phyloP scores from a whole-genome alignment of 1,140 invertebrate genomes.

The Bombus turneri region DNA sequence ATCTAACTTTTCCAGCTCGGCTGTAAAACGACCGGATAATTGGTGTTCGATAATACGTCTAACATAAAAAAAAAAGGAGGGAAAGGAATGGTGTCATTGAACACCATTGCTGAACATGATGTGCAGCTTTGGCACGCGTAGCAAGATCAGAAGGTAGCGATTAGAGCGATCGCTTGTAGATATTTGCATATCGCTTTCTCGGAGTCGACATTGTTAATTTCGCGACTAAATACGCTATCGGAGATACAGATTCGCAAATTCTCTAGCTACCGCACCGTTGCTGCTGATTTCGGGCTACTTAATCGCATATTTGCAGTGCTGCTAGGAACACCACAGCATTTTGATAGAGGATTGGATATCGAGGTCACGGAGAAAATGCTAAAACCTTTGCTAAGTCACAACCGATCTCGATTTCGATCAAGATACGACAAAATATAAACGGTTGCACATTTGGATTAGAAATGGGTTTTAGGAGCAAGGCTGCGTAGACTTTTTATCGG shows the following conservation, averaged over 20 bases:
- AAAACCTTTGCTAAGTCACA: not conserved
- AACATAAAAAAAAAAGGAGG: not conserved
- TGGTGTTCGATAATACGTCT: slow-evolving; percentile 6
- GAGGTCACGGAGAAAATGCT: not conserved
- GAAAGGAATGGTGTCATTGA: slow-evolving; percentile 22
- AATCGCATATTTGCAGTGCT: not conserved
- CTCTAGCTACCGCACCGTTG: not conserved
- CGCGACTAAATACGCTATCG: slow-evolving; percentile 1
- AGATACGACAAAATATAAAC: too few relatives aligned
- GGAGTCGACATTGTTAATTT: slow-evolving; percentile 42
- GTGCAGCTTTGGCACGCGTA: slow-evolving; percentile 25
- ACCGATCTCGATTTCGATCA: too few relatives aligned
- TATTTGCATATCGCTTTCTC: slow-evolving; percentile 68
- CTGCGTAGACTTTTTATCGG: too few relatives aligned
- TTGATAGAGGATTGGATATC: not conserved
- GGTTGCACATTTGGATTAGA: too few relatives aligned
- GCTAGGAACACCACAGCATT: not conserved
- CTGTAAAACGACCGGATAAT: not conserved
- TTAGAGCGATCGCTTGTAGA: slow-evolving; percentile 40
- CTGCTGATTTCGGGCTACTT: not conserved
- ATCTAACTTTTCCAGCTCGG: too few relatives aligned
- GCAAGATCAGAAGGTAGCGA: slow-evolving; percentile 51
- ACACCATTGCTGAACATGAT: slow-evolving; percentile 29
- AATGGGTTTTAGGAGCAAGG: too few relatives aligned
- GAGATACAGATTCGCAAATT: slow-evolving; percentile 34